Conservation (phyloP, 2,888 invertebrate genomes). For the Steinernema hermaphroditum region DNA sequence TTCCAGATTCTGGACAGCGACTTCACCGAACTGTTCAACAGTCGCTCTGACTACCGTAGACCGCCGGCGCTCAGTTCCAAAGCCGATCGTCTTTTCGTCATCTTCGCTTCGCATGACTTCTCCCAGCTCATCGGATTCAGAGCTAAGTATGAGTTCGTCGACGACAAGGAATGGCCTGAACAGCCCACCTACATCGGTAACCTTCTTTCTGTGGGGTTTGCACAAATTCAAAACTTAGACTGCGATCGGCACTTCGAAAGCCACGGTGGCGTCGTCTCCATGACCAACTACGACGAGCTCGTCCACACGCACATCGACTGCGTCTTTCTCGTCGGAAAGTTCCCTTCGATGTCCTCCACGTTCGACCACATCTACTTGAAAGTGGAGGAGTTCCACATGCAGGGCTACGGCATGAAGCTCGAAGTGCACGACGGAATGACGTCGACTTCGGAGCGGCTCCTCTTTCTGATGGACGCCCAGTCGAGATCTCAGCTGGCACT, state of each 20-base stretch:
- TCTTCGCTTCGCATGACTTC: slow-evolving; percentile 48
- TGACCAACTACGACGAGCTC: slow-evolving; percentile 38
- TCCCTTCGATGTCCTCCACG: slow-evolving; percentile 36
- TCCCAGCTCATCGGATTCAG: slow-evolving; percentile 47
- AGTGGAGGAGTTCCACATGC: slow-evolving; percentile 48
- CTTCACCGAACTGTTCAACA: slow-evolving; percentile 42
- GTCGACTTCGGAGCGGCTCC: slow-evolving; percentile 72
- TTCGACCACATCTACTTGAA: slow-evolving; percentile 50
- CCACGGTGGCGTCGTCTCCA: slow-evolving; percentile 47
- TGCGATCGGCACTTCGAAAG: slow-evolving; percentile 50
- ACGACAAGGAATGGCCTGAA: slow-evolving; percentile 41
- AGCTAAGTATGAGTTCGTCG: slow-evolving; percentile 52
- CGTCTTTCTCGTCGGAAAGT: slow-evolving; percentile 49
- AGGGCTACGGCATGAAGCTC: slow-evolving; percentile 64
- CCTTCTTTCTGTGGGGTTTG: background rate
- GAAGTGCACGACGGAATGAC: slow-evolving; percentile 75
- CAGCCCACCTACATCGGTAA: slow-evolving; percentile 42
- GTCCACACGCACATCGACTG: slow-evolving; percentile 49
- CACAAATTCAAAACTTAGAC: slow-evolving; percentile 35
- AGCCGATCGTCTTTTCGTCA: slow-evolving; percentile 41
- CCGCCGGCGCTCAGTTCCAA: slow-evolving; percentile 47
- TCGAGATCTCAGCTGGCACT: slow-evolving; percentile 40
- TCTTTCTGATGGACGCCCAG: slow-evolving; percentile 43
- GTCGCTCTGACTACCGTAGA: slow-evolving; percentile 41
- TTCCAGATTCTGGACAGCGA: slow-evolving; percentile 47